A percentile compares a stretch with the other conserved stretches of the same genome.
phyloP scores from a whole-genome alignment of 2,797 vertebrate species.

The Cetoscarus ocellatus region DNA sequence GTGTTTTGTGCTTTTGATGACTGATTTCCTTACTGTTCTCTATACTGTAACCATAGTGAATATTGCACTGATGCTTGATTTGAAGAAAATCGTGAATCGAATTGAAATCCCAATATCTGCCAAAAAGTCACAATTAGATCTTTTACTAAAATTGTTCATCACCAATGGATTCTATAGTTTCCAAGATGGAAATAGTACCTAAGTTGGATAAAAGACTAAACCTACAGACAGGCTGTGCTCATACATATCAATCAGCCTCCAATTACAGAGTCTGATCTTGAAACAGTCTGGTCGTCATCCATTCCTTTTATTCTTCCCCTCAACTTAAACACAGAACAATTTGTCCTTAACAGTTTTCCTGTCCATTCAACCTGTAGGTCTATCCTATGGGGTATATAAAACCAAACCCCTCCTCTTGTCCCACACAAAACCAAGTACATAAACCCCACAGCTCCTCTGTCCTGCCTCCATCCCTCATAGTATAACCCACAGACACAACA shows the following conservation, averaged over 20 bases:
- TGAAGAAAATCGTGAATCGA: too few relatives aligned
- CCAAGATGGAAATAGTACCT: too few relatives aligned
- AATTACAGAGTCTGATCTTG: slow-evolving; percentile 41
- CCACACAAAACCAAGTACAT: slow-evolving; percentile 65
- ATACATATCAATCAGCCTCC: slow-evolving; percentile 1
- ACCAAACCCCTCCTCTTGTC: slow-evolving; percentile 42
- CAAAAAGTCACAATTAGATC: too few relatives aligned
- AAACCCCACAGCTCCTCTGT: slow-evolving; percentile 51
- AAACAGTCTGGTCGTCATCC: slow-evolving; percentile 50
- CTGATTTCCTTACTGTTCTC: too few relatives aligned
- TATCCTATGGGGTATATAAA: slow-evolving; percentile 61
- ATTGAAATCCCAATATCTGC: too few relatives aligned
- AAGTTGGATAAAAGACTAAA: neutral
- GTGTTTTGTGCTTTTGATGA: too few relatives aligned
- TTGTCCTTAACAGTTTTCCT: slow-evolving; percentile 66
- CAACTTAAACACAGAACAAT: slow-evolving; percentile 61
- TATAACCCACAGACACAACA: slow-evolving; percentile 67
- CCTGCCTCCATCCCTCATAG: slow-evolving; percentile 26
- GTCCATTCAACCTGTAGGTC: slow-evolving; percentile 55
- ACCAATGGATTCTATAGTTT: too few relatives aligned
- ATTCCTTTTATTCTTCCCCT: slow-evolving; percentile 57
- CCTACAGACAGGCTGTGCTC: neutral
- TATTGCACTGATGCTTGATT: too few relatives aligned
- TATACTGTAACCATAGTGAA: too few relatives aligned
- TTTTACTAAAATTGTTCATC: too few relatives aligned